Evolutionary conservation across 2,797 vertebrate species (phyloP).

Genomic region (Lutjanus argentimaculatus): DNA sequence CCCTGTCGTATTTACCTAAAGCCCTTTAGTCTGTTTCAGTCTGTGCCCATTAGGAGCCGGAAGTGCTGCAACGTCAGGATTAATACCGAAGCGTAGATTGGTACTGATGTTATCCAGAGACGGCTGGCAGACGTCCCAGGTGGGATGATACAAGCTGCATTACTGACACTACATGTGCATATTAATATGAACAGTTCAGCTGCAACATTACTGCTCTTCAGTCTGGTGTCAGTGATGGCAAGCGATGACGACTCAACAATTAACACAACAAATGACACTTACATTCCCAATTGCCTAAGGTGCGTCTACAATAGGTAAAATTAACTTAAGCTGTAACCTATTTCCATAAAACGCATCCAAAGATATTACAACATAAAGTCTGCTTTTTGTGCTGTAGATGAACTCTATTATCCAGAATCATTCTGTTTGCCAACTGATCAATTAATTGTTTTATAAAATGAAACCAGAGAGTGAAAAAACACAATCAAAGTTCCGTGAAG

Average conservation of each 20-base stretch:
- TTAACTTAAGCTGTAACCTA: not conserved
- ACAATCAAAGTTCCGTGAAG: too few relatives aligned
- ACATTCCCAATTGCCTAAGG: not conserved
- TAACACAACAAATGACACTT: not conserved
- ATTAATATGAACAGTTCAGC: not conserved
- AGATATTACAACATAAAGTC: too few relatives aligned
- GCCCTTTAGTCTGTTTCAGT: conserved; percentile 22
- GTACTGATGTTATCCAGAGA: conserved; percentile 58
- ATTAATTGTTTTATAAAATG: not conserved
- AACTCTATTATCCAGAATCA: not conserved
- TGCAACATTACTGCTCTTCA: not conserved
- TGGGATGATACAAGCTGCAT: conserved; percentile 34
- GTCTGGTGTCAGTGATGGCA: not conserved
- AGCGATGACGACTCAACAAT: not conserved
- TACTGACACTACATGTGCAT: not conserved
- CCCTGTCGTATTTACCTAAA: conserved; percentile 46
- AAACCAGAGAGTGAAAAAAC: too few relatives aligned
- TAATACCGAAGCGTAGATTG: conserved; percentile 61
- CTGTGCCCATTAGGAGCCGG: conserved; percentile 47
- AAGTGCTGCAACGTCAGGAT: conserved; percentile 56
- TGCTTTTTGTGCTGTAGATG: not conserved
- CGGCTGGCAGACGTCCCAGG: conserved; percentile 64
- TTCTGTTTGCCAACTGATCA: not conserved
- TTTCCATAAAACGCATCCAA: not conserved
- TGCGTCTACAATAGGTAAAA: not conserved